Conservation (phyloP, 2,888 invertebrate genomes). For the Agrilus cyanescens region DNA sequence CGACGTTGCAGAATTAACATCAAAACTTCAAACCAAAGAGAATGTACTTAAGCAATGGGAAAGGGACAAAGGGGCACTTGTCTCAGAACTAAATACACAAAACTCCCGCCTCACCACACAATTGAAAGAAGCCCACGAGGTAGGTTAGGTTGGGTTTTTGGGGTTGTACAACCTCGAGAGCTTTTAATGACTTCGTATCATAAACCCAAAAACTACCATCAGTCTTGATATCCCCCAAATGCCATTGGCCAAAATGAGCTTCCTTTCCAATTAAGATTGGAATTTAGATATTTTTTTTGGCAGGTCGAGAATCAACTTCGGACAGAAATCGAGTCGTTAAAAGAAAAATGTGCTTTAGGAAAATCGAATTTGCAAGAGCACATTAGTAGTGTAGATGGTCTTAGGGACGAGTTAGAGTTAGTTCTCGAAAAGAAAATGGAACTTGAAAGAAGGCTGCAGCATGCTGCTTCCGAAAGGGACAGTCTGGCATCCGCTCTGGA, state of each 20-base stretch:
- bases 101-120: conserved; percentile 67
- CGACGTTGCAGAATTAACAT: conserved; percentile 70
- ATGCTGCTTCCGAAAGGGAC: conserved; percentile 69
- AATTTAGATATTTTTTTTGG: no score
- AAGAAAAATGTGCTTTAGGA: conserved; percentile 73
- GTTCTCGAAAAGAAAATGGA: conserved; percentile 75
- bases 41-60: conserved; percentile 52
- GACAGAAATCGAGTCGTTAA: conserved; percentile 66
- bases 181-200: no score
- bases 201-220: no score
- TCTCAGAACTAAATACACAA: conserved; percentile 76
- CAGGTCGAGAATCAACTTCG: conserved; percentile 65
- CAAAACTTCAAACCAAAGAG: conserved; percentile 58
- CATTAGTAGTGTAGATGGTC: conserved; percentile 75
- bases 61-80: conserved; percentile 68
- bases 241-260: no score
- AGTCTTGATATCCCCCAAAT: no score
- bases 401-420: conserved; percentile 77
- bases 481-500: conserved; percentile 68
- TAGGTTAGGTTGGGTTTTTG: no score
- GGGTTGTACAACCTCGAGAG: no score
- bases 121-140: conserved; percentile 67
- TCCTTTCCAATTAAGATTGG: no score
- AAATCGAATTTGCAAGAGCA: conserved; percentile 56
- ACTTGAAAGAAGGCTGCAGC: conserved; percentile 68